These are phyloP conservation scores for Norana najaformis DNA, from an alignment of 2,888 invertebrate species.

Conservation along the genomic window DNA sequence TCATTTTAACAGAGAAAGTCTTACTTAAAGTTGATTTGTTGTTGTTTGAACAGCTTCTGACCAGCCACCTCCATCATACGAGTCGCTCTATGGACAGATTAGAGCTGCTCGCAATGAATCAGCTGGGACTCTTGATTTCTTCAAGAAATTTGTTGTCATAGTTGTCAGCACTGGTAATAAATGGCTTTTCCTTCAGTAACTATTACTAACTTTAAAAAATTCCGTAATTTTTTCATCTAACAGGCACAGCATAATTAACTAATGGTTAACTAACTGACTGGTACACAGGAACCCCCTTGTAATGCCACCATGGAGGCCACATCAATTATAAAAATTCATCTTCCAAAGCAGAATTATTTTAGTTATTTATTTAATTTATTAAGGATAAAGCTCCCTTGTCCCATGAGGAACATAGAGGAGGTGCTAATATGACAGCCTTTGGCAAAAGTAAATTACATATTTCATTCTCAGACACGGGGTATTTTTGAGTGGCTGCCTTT, in stretches of 20 bases:
- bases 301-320: too few relatives aligned
- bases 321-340: too few relatives aligned
- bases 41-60: neutral
- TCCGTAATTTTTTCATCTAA: neutral
- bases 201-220: neutral
- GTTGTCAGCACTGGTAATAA: constrained; percentile 19
- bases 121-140: constrained; percentile 14
- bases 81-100: constrained; percentile 26
- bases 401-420: too few relatives aligned
- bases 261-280: neutral
- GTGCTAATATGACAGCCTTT: too few relatives aligned
- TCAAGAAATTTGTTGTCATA: constrained; percentile 23
- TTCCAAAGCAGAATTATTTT: too few relatives aligned
- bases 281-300: neutral
- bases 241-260: neutral
- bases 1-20: too few relatives aligned
- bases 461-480: too few relatives aligned
- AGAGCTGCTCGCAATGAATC: neutral
- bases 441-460: too few relatives aligned
- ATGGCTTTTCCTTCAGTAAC: neutral
- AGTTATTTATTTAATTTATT: neutral
- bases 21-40: neutral
- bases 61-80: constrained; percentile 28
- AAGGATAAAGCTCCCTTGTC: too few relatives aligned
- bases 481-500: too few relatives aligned